These are phyloP conservation scores for Cantharis rustica DNA, from an alignment of 2,888 invertebrate species.

Conservation along the genomic window DNA sequence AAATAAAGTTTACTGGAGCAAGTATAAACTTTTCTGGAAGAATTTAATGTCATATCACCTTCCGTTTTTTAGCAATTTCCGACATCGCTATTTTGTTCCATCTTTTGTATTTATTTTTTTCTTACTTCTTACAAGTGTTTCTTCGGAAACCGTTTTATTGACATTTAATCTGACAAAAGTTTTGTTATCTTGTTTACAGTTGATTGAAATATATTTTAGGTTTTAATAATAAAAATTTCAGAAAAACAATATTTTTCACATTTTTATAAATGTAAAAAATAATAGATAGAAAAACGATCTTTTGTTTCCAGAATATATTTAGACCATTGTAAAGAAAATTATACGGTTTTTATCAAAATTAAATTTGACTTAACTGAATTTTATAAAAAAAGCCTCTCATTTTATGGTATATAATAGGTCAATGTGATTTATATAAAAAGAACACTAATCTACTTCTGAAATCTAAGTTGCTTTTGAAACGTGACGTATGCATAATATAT, in stretches of 20 bases:
- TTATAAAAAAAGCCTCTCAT: not conserved
- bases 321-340: not conserved
- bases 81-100: slow-evolving; percentile 5
- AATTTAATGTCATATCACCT: slow-evolving; percentile 13
- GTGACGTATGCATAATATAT: slow-evolving; percentile 20
- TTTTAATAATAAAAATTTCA: not conserved
- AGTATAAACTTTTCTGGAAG: not conserved
- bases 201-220: not conserved
- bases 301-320: not conserved
- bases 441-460: not conserved
- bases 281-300: not conserved
- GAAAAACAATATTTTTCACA: too few relatives aligned
- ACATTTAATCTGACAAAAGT: slow-evolving; percentile 6
- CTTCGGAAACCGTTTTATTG: not conserved
- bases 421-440: not conserved
- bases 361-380: not conserved
- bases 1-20: not conserved
- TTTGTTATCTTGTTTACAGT: not conserved
- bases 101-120: slow-evolving; percentile 4
- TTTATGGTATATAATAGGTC: not conserved
- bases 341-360: not conserved
- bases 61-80: slow-evolving; percentile 8
- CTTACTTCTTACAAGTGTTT: not conserved
- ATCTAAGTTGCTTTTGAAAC: slow-evolving; percentile 14
- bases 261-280: not conserved